These are phyloP conservation scores for Mormoops blainvillei DNA, from an alignment of 2,113 vertebrate species.

Conservation along the genomic window DNA sequence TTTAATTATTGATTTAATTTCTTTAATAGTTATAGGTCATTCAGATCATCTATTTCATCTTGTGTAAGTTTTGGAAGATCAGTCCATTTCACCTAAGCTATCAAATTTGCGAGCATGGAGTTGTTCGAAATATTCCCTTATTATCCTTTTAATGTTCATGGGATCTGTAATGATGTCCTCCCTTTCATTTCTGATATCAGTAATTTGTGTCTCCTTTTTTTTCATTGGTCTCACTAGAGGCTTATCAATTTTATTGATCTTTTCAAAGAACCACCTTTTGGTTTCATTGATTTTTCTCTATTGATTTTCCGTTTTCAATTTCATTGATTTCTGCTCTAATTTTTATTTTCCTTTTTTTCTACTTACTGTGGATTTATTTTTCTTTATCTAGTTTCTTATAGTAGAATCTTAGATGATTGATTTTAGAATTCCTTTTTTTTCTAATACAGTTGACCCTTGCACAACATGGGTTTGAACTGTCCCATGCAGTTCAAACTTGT, in stretches of 20 bases:
- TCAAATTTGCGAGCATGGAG: not conserved
- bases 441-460: not conserved
- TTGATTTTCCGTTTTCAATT: not conserved
- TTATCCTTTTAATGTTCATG: not conserved
- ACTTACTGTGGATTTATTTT: not conserved
- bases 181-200: not conserved
- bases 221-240: not conserved
- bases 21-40: not conserved
- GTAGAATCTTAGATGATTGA: not conserved
- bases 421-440: not conserved
- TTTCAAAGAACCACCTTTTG: conserved; percentile 17
- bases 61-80: not conserved
- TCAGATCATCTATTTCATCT: not conserved
- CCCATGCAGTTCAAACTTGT: not conserved
- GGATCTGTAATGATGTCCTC: not conserved
- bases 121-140: not conserved
- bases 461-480: not conserved
- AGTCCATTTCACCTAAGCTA: not conserved
- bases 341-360: conserved; percentile 15
- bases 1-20: not conserved
- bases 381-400: not conserved
- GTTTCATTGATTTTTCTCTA: not conserved
- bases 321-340: not conserved
- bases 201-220: not conserved
- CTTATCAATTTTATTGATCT: not conserved